Evolutionary conservation across 2,888 invertebrate species (phyloP), one percentile per base, ranked within the genome.

Genomic region (Oscheius sp.): DNA sequence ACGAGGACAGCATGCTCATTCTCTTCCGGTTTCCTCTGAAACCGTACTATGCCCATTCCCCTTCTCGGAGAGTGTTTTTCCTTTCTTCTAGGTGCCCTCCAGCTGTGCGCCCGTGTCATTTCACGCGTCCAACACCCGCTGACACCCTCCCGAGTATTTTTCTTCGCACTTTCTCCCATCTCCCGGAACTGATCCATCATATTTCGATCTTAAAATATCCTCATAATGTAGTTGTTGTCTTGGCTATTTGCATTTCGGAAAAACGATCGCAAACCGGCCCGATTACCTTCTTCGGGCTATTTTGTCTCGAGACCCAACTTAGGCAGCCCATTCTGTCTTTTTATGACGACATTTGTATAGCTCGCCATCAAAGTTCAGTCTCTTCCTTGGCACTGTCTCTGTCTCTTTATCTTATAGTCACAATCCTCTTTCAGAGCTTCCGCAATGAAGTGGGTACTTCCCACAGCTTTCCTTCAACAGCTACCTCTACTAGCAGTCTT

Each of bases 401-500:
- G 55, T 71, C 63, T 63, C 57, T 63, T 62, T 65, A 53, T 66
- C 66, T 74, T 57, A 59, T 59, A 59, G 50, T 11, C 32, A 33
- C 65, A 3, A 35, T 42, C 63, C 60, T 57, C 70, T 50, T 62
- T 58, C 48, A 57, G 57, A 47, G 66, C 63, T 73, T 70, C 55
- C 37, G 10, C 48, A 53, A 68, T 68, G 68, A 68, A 68, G 68
- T 68, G 68, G 68, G 68, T 55, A 3, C 47, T 62, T 4, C 66
- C 62, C 50, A 60, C 59, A 9, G 37, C 68, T 7, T 68, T 68
- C 21, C 63, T 68, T n/a, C 59, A 83, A 35, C 79, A 79, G 62
- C 63, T 78, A 35, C 82, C 84, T 0, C 60, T 84, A 1, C 47
- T 84, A 1, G 47, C 76, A 5, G 66, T 84, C 11, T 70, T 77